Evolutionary conservation across 1,140 invertebrate genomes (phyloP).

Genomic region (Schlechtendalia chinensis): DNA sequence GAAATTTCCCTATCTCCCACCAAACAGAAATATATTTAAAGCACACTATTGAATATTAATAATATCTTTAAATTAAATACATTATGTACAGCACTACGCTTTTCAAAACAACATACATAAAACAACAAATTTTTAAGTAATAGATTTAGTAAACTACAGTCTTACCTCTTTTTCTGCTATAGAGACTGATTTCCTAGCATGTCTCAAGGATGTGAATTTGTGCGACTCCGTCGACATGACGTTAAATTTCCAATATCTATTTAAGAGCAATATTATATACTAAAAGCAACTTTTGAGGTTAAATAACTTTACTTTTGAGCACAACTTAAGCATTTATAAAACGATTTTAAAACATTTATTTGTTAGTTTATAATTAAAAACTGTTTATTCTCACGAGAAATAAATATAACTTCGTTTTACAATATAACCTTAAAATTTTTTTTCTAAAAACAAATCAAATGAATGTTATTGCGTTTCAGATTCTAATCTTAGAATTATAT

Average conservation of each 20-base stretch:
- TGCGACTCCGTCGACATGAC: conserved; percentile 42
- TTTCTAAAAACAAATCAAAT: too few relatives aligned
- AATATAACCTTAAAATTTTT: too few relatives aligned
- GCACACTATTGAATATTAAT: too few relatives aligned
- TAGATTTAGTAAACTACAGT: not conserved
- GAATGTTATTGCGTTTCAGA: not conserved
- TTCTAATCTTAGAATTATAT: not conserved
- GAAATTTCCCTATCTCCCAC: too few relatives aligned
- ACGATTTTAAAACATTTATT: too few relatives aligned
- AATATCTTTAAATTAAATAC: too few relatives aligned
- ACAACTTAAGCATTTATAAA: conserved; percentile 27
- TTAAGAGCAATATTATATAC: conserved; percentile 19
- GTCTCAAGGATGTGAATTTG: conserved; percentile 43
- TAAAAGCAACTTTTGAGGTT: not conserved
- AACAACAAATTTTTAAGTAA: not conserved
- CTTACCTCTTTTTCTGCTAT: conserved; percentile 48
- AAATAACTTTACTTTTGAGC: not conserved
- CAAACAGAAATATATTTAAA: too few relatives aligned
- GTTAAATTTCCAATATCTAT: conserved; percentile 34
- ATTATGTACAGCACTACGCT: too few relatives aligned
- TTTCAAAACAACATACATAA: too few relatives aligned
- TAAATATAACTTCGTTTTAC: too few relatives aligned
- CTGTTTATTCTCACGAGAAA: too few relatives aligned
- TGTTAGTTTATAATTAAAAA: too few relatives aligned
- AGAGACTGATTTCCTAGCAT: conserved; percentile 46